Evolutionary conservation across 2,113 vertebrate genomes (phyloP).

Genomic region (Labrus mixtus): DNA sequence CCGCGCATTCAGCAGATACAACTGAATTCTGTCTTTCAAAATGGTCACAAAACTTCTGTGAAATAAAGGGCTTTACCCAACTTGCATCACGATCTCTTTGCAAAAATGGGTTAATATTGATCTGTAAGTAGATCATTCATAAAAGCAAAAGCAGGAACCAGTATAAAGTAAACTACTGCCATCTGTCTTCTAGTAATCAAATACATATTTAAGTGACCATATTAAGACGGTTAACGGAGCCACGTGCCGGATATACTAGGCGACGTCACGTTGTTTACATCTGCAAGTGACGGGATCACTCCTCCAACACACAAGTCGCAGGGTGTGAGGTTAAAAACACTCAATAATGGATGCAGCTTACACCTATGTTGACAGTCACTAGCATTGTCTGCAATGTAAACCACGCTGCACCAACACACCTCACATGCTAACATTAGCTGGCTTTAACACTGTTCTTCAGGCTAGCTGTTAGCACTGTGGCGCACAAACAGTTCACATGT

Average conservation of each 20-base stretch:
- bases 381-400: background rate
- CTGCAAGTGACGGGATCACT: conserved; percentile 45
- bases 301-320: background rate
- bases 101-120: conserved; percentile 9
- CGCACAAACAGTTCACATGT: conserved; percentile 62
- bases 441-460: background rate
- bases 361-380: background rate
- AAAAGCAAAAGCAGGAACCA: background rate
- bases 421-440: conserved; percentile 23
- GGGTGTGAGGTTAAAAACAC: background rate
- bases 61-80: background rate
- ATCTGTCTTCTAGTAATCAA: background rate
- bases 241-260: conserved; percentile 63
- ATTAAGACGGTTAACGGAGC: conserved; percentile 30
- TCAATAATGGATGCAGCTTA: background rate
- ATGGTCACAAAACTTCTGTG: background rate
- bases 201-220: conserved; percentile 2
- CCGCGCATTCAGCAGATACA: background rate
- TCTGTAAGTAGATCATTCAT: conserved; percentile 9
- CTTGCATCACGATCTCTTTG: background rate
- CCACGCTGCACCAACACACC: background rate
- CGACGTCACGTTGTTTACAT: conserved; percentile 84
- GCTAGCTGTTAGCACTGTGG: conserved; percentile 40
- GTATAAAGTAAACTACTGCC: background rate
- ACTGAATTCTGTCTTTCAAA: background rate